Base-by-base conservation (phyloP, 2,888 invertebrate genomes). In the Diabrotica balteata region DNA sequence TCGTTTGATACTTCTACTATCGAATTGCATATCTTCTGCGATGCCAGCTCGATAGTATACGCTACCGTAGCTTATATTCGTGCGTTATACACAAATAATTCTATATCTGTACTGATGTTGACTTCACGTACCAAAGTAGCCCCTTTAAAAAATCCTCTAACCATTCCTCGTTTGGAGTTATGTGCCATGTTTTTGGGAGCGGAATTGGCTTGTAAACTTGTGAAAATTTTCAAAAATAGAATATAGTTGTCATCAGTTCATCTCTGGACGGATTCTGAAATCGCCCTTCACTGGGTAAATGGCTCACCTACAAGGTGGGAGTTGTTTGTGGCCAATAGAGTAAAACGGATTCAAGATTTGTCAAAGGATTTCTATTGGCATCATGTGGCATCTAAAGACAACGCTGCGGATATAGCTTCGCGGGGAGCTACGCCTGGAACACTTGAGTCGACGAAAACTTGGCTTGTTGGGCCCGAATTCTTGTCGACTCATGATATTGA, bases 91-190 rank as follows among this genome's bases (percentile, higher is more conserved):
- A 7, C n/a, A 8, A 43, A 54, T n/a, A 10, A 10, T 6, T 42
- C 54, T 8, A 43, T n/a, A 6, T 54, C 54, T 5, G 32, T 43
- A 7, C 54, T 42, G 6, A 7, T 54, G 4, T 1, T 54, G 1
- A 10, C 32, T 10, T 32, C 53, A 4, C 32, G 42, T n/a, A 42
- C 42, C 8, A 8, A 42, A 8, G 43, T 54, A 42, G 53, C 53
- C 42, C 43, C 43, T 54, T 42, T 42, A 54, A 54, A 2, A 9
- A 54, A 54, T 7, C 53, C 53, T 4, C 42, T 54, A n/a, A 54
- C 53, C 7, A 54, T 54, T 10, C 54, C 54, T 7, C 9, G 43
- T 7, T 32, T 54, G n/a, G 54, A 54, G 7, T 54, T 54, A n/a
- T 54, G 54, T 43, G 42, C 43, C 9, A 54, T 54, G 54, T 9